These are phyloP conservation scores for Arion vulgaris DNA, from an alignment of 1,140 invertebrate genomes.

Conservation along the genomic window DNA sequence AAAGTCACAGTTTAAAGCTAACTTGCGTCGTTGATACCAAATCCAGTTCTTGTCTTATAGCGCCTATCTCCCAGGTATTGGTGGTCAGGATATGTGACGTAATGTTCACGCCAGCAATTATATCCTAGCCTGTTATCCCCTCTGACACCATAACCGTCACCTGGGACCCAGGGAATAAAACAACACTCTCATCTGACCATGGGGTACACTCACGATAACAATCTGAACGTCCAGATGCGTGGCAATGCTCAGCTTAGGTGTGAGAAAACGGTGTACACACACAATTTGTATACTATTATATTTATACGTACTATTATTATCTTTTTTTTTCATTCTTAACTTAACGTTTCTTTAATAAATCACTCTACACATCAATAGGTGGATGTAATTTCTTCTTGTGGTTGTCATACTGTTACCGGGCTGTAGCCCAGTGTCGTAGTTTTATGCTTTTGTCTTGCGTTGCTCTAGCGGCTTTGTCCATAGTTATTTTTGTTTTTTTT, in stretches of 20 bases:
- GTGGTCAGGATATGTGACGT: not conserved
- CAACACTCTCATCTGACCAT: not conserved
- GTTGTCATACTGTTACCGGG: too few relatives aligned
- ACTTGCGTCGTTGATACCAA: not conserved
- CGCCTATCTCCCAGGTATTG: not conserved
- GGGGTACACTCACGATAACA: not conserved
- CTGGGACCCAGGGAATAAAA: not conserved
- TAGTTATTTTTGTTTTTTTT: too few relatives aligned
- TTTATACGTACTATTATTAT: too few relatives aligned
- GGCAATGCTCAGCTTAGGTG: not conserved
- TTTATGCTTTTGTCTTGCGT: too few relatives aligned
- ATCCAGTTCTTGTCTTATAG: not conserved
- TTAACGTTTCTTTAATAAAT: too few relatives aligned
- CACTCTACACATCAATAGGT: too few relatives aligned
- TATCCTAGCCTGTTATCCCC: not conserved
- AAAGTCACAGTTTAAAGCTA: not conserved
- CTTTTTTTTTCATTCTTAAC: too few relatives aligned
- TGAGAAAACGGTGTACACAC: slow-evolving; percentile 23
- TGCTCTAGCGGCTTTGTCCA: too few relatives aligned
- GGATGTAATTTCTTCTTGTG: too few relatives aligned
- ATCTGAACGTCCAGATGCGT: slow-evolving; percentile 12
- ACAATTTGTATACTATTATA: not conserved
- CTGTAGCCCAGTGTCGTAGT: too few relatives aligned
- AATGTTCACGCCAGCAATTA: not conserved
- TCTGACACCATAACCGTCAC: not conserved